Evolutionary conservation across 2,113 vertebrate species (phyloP).

Genomic region (Pagrus major): DNA sequence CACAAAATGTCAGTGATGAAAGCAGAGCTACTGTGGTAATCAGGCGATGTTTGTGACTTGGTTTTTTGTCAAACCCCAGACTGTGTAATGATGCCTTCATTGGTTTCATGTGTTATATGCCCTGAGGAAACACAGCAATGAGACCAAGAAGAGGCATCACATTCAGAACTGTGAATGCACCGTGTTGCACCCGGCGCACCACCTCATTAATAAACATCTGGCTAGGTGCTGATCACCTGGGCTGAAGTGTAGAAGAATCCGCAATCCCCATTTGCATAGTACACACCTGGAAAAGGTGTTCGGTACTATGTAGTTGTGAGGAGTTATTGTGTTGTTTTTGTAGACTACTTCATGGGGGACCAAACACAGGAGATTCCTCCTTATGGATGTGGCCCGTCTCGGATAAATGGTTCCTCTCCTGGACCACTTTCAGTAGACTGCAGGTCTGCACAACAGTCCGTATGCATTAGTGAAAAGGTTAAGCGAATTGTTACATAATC

Average conservation of each 20-base stretch:
- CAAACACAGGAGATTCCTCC: background rate
- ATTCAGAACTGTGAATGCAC: constrained; percentile 26
- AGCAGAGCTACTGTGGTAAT: constrained; percentile 1
- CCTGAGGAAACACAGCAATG: constrained; percentile 24
- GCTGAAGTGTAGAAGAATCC: constrained; percentile 28
- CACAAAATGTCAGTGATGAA: constrained; percentile 17
- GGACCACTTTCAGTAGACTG: background rate
- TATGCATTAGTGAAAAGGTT: background rate
- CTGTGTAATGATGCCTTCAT: constrained; percentile 9
- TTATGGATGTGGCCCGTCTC: background rate
- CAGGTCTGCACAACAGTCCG: background rate
- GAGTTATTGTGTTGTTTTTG: background rate
- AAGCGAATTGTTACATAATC: background rate
- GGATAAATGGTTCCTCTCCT: background rate
- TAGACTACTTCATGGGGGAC: background rate
- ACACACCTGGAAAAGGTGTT: constrained; percentile 5
- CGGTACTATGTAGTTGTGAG: background rate
- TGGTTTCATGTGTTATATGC: constrained; percentile 14
- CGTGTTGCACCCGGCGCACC: constrained; percentile 18
- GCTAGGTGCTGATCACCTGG: constrained; percentile 24
- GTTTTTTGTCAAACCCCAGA: constrained; percentile 15
- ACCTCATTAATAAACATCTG: constrained; percentile 59
- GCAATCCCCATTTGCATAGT: background rate
- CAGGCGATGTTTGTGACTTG: constrained; percentile 15
- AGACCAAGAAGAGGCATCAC: constrained; percentile 23